Evolutionary conservation across 2,888 invertebrate species (phyloP).

Genomic region (Pherbina coryleti): DNA sequence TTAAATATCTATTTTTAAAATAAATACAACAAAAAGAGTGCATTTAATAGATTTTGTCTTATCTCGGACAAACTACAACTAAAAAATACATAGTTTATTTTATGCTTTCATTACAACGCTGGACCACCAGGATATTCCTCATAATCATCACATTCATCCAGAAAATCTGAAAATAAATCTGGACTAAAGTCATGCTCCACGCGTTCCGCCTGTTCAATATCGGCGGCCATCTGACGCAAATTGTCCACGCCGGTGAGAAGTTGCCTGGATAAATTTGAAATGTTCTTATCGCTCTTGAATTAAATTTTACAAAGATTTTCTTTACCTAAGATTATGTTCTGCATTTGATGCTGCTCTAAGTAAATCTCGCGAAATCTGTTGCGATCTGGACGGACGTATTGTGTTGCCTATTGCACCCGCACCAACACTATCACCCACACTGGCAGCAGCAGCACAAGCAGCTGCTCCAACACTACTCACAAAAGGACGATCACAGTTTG

Average conservation of each 20-base stretch:
- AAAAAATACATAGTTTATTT: slow-evolving; percentile 43
- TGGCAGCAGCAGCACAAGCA: slow-evolving; percentile 38
- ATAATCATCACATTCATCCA: slow-evolving; percentile 60
- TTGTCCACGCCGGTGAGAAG: slow-evolving; percentile 77
- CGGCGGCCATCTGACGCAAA: slow-evolving; percentile 75
- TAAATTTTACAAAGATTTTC: not conserved
- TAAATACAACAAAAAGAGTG: slow-evolving; percentile 27
- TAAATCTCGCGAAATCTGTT: slow-evolving; percentile 73
- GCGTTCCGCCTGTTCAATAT: slow-evolving; percentile 73
- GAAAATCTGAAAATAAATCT: slow-evolving; percentile 60
- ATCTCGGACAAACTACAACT: slow-evolving; percentile 13
- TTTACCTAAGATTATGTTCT: slow-evolving; percentile 76
- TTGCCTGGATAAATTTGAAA: slow-evolving; percentile 70
- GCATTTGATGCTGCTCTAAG: slow-evolving; percentile 76
- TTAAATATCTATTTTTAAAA: slow-evolving; percentile 17
- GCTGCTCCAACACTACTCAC: slow-evolving; percentile 44
- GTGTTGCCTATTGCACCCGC: slow-evolving; percentile 52
- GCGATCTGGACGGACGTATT: slow-evolving; percentile 70
- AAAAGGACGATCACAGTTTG: slow-evolving; percentile 49
- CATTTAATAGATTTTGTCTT: slow-evolving; percentile 30
- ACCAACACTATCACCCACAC: slow-evolving; percentile 14
- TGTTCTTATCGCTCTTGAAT: not conserved
- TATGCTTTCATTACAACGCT: slow-evolving; percentile 55
- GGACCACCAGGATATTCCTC: slow-evolving; percentile 60
- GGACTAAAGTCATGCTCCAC: slow-evolving; percentile 57